Evolutionary conservation across 2,888 invertebrate genomes (phyloP).

Genomic region (Calliopum simillimum): DNA sequence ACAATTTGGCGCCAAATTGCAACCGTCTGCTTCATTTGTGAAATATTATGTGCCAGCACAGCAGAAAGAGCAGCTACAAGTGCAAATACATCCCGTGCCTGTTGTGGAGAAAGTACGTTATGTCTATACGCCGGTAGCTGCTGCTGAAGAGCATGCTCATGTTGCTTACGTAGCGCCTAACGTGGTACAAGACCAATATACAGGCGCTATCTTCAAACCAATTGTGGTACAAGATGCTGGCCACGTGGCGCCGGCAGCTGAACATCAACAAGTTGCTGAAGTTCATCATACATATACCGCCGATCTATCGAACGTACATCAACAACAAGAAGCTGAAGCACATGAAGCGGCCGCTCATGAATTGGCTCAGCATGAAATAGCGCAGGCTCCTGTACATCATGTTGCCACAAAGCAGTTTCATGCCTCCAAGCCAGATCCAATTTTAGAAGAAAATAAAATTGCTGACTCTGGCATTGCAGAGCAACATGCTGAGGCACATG

Average conservation of each 20-base stretch:
- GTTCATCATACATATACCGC: slow-evolving; percentile 42
- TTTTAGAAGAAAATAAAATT: slow-evolving; percentile 45
- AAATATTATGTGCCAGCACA: slow-evolving; percentile 36
- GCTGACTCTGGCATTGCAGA: not conserved
- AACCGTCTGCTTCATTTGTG: slow-evolving; percentile 20
- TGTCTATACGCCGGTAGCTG: slow-evolving; percentile 52
- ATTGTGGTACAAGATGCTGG: slow-evolving; percentile 17
- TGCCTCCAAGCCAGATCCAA: slow-evolving; percentile 53
- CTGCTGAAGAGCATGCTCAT: not conserved
- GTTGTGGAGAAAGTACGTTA: slow-evolving; percentile 60
- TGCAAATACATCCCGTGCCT: slow-evolving; percentile 58
- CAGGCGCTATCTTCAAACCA: slow-evolving; percentile 7
- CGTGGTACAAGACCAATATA: slow-evolving; percentile 2
- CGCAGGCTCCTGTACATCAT: slow-evolving; percentile 23
- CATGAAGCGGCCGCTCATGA: slow-evolving; percentile 31
- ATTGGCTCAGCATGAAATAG: too few species aligned
- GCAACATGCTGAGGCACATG: slow-evolving; percentile 14
- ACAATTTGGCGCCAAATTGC: slow-evolving; percentile 43
- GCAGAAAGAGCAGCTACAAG: slow-evolving; percentile 51
- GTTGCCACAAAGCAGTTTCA: slow-evolving; percentile 50
- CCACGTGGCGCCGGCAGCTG: not conserved
- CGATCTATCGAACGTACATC: slow-evolving; percentile 33
- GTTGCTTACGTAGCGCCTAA: not conserved
- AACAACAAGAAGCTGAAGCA: slow-evolving; percentile 12
- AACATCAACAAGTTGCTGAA: slow-evolving; percentile 9